phyloP scores from a whole-genome alignment of 2,797 vertebrate genomes.

The Phoxinus dragarum region DNA sequence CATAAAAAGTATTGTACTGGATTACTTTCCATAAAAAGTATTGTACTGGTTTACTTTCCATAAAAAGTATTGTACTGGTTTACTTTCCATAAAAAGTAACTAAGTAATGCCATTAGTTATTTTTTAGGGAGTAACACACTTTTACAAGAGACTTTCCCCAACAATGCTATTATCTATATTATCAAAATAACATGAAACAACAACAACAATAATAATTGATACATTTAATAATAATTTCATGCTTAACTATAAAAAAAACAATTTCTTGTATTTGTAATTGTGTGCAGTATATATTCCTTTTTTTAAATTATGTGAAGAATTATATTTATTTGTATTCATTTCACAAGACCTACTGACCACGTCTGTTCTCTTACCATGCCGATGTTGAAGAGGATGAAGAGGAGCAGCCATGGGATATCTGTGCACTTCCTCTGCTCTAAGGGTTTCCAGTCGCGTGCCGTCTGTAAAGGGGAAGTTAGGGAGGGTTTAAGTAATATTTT shows the following conservation, averaged over 20 bases:
- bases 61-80: too few species aligned
- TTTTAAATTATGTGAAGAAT: background rate
- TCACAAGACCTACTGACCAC: too few species aligned
- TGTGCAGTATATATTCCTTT: too few species aligned
- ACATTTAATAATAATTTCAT: background rate
- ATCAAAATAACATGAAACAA: background rate
- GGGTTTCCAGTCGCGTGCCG: conserved; percentile 91
- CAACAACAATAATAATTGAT: background rate
- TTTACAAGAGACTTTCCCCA: background rate
- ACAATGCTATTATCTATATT: background rate
- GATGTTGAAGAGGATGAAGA: conserved; percentile 88
- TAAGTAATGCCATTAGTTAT: too few species aligned
- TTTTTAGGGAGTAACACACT: too few species aligned
- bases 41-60: too few species aligned
- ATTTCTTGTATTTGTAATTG: background rate
- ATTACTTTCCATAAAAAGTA: too few species aligned
- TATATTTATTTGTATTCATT: background rate
- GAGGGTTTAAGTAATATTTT: background rate
- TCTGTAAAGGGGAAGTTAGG: conserved; percentile 56
- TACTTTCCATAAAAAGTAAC: too few species aligned
- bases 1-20: too few species aligned
- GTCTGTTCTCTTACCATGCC: conserved; percentile 88
- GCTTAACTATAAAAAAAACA: too few species aligned
- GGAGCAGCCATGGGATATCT: conserved; percentile 93
- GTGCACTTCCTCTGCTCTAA: conserved; percentile 92